Percentiles rank a stretch among this genome's conserved stretches.
Conservation (phyloP, 2,888 invertebrate genomes). For the Syrista parreyssii region DNA sequence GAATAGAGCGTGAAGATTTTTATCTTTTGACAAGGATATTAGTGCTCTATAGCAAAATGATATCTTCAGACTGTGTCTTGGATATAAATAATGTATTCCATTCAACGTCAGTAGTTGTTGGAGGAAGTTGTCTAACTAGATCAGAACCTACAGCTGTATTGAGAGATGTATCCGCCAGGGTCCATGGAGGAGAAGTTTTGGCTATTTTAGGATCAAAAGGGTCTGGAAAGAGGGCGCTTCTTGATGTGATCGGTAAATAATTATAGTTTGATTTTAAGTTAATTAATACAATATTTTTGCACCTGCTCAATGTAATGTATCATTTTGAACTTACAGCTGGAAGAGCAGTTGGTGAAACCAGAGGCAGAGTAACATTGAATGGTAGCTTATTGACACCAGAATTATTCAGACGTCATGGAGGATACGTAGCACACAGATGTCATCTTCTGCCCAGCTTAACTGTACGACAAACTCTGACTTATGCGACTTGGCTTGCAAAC, state of each 20-base stretch:
- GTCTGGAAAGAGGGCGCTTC: slow-evolving; percentile 93
- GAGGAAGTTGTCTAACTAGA: slow-evolving; percentile 53
- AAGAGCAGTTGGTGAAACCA: slow-evolving; percentile 78
- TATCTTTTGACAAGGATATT: not conserved
- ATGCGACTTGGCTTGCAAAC: slow-evolving; percentile 73
- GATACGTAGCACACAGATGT: slow-evolving; percentile 89
- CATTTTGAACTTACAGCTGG: slow-evolving; percentile 67
- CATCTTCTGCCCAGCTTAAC: slow-evolving; percentile 87
- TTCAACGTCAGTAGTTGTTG: slow-evolving; percentile 65
- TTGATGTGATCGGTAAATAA: slow-evolving; percentile 82
- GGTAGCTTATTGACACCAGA: slow-evolving; percentile 85
- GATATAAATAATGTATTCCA: slow-evolving; percentile 91
- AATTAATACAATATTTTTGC: not conserved
- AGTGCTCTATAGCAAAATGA: slow-evolving; percentile 68
- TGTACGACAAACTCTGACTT: slow-evolving; percentile 85
- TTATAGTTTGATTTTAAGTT: not conserved
- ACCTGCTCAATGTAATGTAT: not conserved
- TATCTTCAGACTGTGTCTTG: slow-evolving; percentile 85
- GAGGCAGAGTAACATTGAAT: slow-evolving; percentile 91
- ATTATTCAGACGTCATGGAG: slow-evolving; percentile 87
- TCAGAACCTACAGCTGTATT: slow-evolving; percentile 75
- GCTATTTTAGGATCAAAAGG: slow-evolving; percentile 95
- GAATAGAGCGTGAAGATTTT: not conserved
- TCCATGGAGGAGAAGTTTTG: slow-evolving; percentile 92
- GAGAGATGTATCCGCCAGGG: slow-evolving; percentile 91